Evolutionary conservation across 2,888 invertebrate genomes (phyloP), one percentile per base, ranked within the genome.

Genomic region (Noctua janthe): DNA sequence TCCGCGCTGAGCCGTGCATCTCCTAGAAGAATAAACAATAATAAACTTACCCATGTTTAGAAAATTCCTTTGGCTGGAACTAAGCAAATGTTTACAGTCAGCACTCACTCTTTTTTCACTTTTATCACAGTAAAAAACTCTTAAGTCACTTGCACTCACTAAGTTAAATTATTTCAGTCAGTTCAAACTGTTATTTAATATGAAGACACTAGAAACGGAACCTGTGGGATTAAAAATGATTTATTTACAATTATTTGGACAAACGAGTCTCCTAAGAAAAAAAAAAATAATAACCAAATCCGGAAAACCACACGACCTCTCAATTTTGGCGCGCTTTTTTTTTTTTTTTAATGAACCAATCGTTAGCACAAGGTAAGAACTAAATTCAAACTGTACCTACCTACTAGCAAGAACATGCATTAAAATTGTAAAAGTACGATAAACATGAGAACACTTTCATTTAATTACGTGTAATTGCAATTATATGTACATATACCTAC

Each of bases 11-110:
- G 56, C 11, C 23, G 11, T 56, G 59, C n/a, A 59, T 59, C n/a
- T n/a, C n/a, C 4, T 3, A 59, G 4, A n/a, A n/a, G 23, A 69
- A 69, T 1, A 64, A 66, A n/a, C 11, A 17, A 59, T 49, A 62
- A 64, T 47, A 2, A 76, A 91, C 92, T 92, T 85, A 91, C 91
- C 91, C 91, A 91, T 91, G 73, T 56, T 90, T 87, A 83, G 51
- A 62, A 78, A 75, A 72, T 56, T 82, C 71, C 75, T 81, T 87
- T 83, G 39, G 51, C 73, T 85, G 59, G 56, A 39, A 62, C 71
- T 74, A 67, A 71, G 80, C 29, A 76, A 83, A 83, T 69, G 23
- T 78, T 73, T 70, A 82, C 71, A 81, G 78, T 81, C 84, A 84
- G 84, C 83, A 84, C 59, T 20, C 66, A 84, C 70, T n/a, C 2